Evolutionary conservation across 2,888 invertebrate genomes (phyloP).

Genomic region (Metopia argyrocephala): DNA sequence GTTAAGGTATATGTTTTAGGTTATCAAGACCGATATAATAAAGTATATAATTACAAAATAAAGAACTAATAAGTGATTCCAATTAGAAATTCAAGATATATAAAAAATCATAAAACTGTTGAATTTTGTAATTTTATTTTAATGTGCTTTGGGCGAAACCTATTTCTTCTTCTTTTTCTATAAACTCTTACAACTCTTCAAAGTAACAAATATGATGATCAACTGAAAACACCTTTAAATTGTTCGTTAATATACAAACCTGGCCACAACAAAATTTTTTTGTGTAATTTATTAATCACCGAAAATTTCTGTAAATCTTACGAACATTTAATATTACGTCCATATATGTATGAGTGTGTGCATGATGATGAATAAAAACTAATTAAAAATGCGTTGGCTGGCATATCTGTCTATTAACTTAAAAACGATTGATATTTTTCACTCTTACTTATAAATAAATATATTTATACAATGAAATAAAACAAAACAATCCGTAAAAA

Average conservation of each 20-base stretch:
- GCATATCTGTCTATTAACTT: not conserved
- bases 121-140: no score
- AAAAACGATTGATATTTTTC: no score
- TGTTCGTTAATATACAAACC: not conserved
- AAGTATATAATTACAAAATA: no score
- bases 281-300: conserved; percentile 33
- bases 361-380: conserved; percentile 21
- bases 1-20: no score
- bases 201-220: not conserved
- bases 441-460: not conserved
- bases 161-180: no score
- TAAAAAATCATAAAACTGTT: no score
- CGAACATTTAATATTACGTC: not conserved
- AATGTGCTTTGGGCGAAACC: no score
- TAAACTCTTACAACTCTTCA: not conserved
- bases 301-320: conserved; percentile 27
- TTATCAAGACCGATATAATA: no score
- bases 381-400: conserved; percentile 18
- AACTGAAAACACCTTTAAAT: no score
- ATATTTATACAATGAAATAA: not conserved
- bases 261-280: conserved; percentile 4
- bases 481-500: no score
- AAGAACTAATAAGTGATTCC: no score
- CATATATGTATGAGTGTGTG: not conserved
- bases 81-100: no score